These are phyloP conservation scores for Drosophila nasuta DNA, from an alignment of 1,140 invertebrate species.

Conservation along the genomic window DNA sequence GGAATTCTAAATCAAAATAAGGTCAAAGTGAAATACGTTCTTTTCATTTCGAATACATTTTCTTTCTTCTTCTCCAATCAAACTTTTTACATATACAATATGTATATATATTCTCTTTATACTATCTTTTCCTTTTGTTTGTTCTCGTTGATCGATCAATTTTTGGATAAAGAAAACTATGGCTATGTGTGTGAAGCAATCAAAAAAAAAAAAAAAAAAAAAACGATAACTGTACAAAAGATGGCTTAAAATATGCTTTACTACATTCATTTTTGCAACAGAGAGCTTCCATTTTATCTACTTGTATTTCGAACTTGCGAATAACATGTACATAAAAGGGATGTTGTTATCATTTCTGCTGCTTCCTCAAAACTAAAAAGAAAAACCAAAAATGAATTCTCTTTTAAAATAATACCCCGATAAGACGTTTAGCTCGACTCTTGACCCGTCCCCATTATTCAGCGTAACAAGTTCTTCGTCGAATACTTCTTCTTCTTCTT, in stretches of 20 bases:
- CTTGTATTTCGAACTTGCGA: conserved; percentile 19
- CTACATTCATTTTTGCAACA: conserved; percentile 82
- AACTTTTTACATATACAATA: conserved; percentile 13
- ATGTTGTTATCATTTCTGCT: conserved; percentile 69
- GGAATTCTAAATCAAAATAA: not conserved
- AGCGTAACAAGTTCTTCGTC: not conserved
- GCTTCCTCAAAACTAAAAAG: conserved; percentile 36
- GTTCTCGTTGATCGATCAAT: not conserved
- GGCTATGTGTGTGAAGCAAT: conserved; percentile 36
- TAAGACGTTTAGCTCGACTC: not conserved
- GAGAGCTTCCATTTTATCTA: conserved; percentile 78
- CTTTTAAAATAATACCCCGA: not conserved
- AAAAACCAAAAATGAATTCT: conserved; percentile 2
- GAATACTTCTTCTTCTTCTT: not conserved
- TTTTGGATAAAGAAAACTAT: conserved; percentile 41
- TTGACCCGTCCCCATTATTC: not conserved
- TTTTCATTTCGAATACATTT: conserved; percentile 15
- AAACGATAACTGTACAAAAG: conserved; percentile 76
- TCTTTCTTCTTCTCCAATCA: conserved; percentile 8
- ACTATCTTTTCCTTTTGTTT: conserved; percentile 14
- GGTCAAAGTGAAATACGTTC: conserved; percentile 17
- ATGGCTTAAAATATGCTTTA: conserved; percentile 85
- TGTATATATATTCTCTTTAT: conserved; percentile 16
- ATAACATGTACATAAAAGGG: conserved; percentile 64
- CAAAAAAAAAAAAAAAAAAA: not conserved